These are phyloP conservation scores for Eustalomyia histrio DNA, from an alignment of 2,888 invertebrate species.

Conservation along the genomic window DNA sequence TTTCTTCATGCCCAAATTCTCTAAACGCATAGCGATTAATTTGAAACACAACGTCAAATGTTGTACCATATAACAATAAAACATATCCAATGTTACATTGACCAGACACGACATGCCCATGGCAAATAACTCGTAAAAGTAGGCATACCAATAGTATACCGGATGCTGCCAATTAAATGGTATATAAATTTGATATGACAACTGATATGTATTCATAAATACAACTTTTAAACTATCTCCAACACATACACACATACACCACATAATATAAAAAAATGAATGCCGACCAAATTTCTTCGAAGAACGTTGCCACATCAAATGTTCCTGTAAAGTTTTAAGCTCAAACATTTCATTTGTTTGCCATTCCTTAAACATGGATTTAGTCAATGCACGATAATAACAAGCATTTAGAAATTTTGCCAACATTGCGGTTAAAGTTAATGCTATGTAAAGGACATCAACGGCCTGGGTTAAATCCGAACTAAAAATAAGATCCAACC, in stretches of 20 bases:
- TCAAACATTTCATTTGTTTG: constrained; percentile 59
- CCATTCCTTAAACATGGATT: constrained; percentile 68
- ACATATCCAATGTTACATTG: constrained; percentile 71
- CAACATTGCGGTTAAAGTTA: constrained; percentile 71
- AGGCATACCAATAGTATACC: constrained; percentile 69
- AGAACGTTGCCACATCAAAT: constrained; percentile 67
- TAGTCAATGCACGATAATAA: constrained; percentile 63
- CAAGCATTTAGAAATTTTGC: constrained; percentile 74
- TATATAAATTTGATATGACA: constrained; percentile 74
- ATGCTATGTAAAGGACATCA: constrained; percentile 72
- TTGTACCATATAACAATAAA: constrained; percentile 73
- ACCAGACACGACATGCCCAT: constrained; percentile 71
- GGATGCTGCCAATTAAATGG: constrained; percentile 73
- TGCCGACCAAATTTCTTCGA: constrained; percentile 66
- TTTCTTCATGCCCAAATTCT: constrained; percentile 47
- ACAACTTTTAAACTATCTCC: constrained; percentile 64
- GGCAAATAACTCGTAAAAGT: constrained; percentile 70
- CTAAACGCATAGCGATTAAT: constrained; percentile 70
- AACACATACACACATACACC: constrained; percentile 51
- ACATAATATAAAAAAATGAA: constrained; percentile 62
- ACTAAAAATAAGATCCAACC: constrained; percentile 71
- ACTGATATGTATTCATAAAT: constrained; percentile 65
- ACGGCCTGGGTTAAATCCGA: constrained; percentile 71
- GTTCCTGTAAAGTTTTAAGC: constrained; percentile 67
- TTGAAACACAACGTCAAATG: constrained; percentile 71